Base-by-base conservation (phyloP, 2,113 vertebrate species). In the Plectropomus leopardus region DNA sequence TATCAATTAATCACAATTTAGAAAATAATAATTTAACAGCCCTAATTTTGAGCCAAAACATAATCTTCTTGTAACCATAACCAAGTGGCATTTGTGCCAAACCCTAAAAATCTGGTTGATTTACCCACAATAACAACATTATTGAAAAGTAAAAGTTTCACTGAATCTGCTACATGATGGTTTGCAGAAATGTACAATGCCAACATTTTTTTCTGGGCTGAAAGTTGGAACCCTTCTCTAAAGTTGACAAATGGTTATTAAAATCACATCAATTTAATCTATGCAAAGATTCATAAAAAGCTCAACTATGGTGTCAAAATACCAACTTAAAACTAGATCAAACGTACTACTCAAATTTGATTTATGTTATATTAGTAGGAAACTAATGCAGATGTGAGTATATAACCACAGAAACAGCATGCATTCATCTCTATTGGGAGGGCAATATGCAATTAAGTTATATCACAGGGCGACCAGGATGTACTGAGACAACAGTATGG, bases 401-500 rank as follows among this genome's bases (percentile, higher is more conserved):
- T 13, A n/a, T n/a, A n/a, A n/a, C n/a, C 32, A 51, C 30, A 60
- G 45, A 40, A 21, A 47, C 24, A 24, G 42, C 40, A 36, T 47
- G 2, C 15, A 57, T 34, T 42, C 32, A 42, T 24, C 16, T 30
- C n/a, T 11, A 23, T 15, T 64, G 0, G 17, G 19, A 44, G 36
- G 51, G 7, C 17, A 34, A 15, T 36, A 53, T 45, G 2, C 9
- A 57, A 34, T 34, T 34, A 45, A 21, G 58, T 71, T 5, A 26
- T 50, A 69, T 19, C 47, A 48, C 15, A 40, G 17, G 51, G 1
- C 24, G 3, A 23, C 54, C 23, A 10, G 8, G 36, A 66, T 73
- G 51, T 26, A 69, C 26, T 36, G 30, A 71, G 60, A 66, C 75
- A 48, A 4, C 34, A 50, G 48, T 32, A 40, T 53, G 50, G 48